Percentiles rank a stretch among this genome's conserved stretches.
These are phyloP conservation scores for Steinernema feltiae DNA, from an alignment of 1,140 invertebrate genomes.

Conservation along the genomic window DNA sequence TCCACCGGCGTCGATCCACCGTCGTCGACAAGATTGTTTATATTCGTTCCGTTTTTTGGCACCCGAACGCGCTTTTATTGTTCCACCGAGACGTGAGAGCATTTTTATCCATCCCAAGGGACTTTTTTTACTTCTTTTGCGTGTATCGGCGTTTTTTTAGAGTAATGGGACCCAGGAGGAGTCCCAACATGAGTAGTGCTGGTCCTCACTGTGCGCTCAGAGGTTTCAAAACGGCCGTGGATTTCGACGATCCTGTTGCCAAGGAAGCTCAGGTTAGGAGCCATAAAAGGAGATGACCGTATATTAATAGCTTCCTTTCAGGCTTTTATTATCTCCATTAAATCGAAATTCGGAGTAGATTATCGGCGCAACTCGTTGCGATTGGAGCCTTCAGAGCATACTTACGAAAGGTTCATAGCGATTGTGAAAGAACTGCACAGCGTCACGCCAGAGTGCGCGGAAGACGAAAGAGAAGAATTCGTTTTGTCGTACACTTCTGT, in stretches of 20 bases:
- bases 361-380: constrained; percentile 9
- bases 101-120: neutral
- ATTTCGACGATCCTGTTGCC: neutral
- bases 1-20: neutral
- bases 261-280: neutral
- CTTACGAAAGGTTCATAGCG: constrained; percentile 8
- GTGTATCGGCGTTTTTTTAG: neutral
- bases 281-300: neutral
- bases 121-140: neutral
- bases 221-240: neutral
- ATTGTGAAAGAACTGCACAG: neutral
- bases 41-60: neutral
- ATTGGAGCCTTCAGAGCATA: constrained; percentile 12
- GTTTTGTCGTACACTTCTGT: constrained; percentile 16
- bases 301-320: neutral
- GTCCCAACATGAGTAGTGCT: neutral
- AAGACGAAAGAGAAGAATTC: neutral
- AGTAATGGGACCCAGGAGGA: neutral
- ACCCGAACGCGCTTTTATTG: neutral
- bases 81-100: neutral
- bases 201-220: neutral
- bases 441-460: neutral
- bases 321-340: neutral
- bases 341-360: constrained; percentile 19
- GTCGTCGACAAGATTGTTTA: neutral